phyloP scores from a whole-genome alignment of 1,140 invertebrate species.

The Drusus annulatus region DNA sequence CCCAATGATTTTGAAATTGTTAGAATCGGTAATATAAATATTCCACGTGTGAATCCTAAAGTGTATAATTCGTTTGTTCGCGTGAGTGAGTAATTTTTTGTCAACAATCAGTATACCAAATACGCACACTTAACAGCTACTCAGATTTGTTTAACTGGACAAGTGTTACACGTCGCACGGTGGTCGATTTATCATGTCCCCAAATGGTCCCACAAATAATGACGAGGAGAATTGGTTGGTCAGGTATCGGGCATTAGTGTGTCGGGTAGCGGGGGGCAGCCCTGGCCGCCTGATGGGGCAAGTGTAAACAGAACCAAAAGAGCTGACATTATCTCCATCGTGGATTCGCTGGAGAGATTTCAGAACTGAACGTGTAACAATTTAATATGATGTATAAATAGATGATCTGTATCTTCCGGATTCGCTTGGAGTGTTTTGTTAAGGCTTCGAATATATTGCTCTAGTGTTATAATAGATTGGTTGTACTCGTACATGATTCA shows the following conservation, averaged over 20 bases:
- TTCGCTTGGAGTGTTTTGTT: not conserved
- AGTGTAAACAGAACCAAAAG: conserved; percentile 14
- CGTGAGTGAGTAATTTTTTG: too few relatives aligned
- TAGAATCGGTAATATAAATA: too few relatives aligned
- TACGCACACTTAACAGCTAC: too few relatives aligned
- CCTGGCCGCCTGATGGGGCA: not conserved
- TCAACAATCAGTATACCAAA: too few relatives aligned
- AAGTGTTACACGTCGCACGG: not conserved
- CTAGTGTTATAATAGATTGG: too few relatives aligned
- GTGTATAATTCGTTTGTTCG: too few relatives aligned
- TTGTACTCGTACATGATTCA: too few relatives aligned
- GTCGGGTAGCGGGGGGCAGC: not conserved
- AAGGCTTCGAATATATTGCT: too few relatives aligned
- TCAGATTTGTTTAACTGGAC: conserved; percentile 16
- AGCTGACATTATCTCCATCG: conserved; percentile 19
- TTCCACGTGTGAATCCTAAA: too few relatives aligned
- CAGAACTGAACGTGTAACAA: conserved; percentile 4
- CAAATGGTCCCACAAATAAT: not conserved
- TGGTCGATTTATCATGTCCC: conserved; percentile 22
- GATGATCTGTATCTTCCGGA: conserved; percentile 2
- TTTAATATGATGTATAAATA: conserved; percentile 22
- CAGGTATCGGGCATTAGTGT: not conserved
- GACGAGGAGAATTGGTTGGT: not conserved
- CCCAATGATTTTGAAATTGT: too few relatives aligned
- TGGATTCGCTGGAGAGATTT: conserved; percentile 15